Evolutionary conservation across 2,113 vertebrate genomes (phyloP).

Genomic region (Pelecanoides urinatrix): DNA sequence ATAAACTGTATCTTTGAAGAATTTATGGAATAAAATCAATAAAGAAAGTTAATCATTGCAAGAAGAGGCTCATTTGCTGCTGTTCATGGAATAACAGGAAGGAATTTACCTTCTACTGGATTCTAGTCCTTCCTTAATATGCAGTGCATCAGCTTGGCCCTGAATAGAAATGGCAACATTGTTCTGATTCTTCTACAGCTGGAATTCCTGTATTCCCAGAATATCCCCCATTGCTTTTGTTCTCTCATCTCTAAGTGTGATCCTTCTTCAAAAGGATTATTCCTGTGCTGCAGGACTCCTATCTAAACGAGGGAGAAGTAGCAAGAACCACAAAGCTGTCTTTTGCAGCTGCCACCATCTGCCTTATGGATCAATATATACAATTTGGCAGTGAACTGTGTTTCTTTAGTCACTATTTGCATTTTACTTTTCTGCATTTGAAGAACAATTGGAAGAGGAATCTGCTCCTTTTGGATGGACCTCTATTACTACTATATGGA

Average conservation of each 20-base stretch:
- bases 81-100: neutral
- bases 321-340: neutral
- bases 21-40: neutral
- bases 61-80: neutral
- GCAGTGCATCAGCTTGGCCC: neutral
- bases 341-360: neutral
- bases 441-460: neutral
- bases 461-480: neutral
- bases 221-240: neutral
- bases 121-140: neutral
- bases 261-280: neutral
- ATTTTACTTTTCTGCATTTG: neutral
- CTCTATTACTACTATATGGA: neutral
- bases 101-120: neutral
- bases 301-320: neutral
- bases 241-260: neutral
- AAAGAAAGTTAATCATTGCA: neutral
- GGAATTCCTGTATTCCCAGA: neutral
- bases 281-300: neutral
- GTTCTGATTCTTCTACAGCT: neutral
- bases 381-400: neutral
- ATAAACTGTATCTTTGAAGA: neutral
- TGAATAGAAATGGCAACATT: neutral
- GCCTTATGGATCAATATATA: neutral
- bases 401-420: neutral